Conservation (phyloP, 2,888 invertebrate genomes). For the Chloromyia formosa region DNA sequence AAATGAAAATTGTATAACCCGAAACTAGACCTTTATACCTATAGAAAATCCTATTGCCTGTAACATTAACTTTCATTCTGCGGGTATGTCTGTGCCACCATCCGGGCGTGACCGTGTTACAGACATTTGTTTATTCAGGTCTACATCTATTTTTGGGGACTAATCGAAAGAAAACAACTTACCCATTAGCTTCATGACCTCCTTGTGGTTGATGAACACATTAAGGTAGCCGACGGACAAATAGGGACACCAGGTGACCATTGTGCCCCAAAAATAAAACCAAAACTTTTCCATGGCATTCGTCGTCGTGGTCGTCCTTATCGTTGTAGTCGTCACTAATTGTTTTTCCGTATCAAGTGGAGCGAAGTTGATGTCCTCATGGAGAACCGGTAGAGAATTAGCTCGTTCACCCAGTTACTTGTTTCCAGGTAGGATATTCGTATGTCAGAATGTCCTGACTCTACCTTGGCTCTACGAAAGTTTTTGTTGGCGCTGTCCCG, state of each 20-base stretch:
- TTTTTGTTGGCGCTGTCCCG: background rate
- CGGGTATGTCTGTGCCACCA: too few species aligned
- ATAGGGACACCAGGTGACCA: slow-evolving; percentile 56
- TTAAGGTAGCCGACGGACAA: slow-evolving; percentile 76
- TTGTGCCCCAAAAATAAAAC: slow-evolving; percentile 48
- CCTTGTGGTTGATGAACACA: slow-evolving; percentile 81
- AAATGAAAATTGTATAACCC: too few species aligned
- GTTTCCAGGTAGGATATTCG: background rate
- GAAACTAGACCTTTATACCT: too few species aligned
- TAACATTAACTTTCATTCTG: too few species aligned
- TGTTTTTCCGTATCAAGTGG: slow-evolving; percentile 10
- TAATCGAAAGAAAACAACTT: slow-evolving; percentile 61
- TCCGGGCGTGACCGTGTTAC: slow-evolving; percentile 2
- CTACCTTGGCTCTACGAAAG: background rate
- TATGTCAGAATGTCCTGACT: background rate
- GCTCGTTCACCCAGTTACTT: slow-evolving; percentile 24
- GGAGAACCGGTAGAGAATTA: background rate
- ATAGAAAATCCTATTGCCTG: too few species aligned
- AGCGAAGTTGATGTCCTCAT: slow-evolving; percentile 5
- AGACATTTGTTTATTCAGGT: slow-evolving; percentile 10
- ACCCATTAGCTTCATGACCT: slow-evolving; percentile 83
- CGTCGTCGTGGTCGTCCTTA: background rate
- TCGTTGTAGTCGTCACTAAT: slow-evolving; percentile 14
- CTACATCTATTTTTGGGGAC: slow-evolving; percentile 2
- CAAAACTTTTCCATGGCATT: slow-evolving; percentile 49